Percentiles rank a stretch among this genome's conserved stretches.
Evolutionary conservation across 2,888 invertebrate species (phyloP).

Genomic region (Geophilus truncorum): DNA sequence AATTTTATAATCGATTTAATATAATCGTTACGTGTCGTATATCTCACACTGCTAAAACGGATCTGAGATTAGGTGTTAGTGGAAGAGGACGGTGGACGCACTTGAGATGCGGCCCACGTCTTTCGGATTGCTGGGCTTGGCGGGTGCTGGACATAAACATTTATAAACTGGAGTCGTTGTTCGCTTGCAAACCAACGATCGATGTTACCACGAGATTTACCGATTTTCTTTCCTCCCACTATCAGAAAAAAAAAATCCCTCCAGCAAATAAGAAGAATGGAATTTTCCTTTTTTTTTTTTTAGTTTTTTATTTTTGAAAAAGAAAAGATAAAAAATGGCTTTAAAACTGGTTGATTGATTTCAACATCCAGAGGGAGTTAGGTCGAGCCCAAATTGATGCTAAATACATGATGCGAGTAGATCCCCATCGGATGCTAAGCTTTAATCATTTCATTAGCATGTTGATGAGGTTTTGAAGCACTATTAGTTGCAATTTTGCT

Average conservation of each 20-base stretch:
- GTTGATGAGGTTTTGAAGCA: conserved; percentile 14
- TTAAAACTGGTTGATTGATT: not conserved
- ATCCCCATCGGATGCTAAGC: conserved; percentile 1
- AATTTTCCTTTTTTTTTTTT: not conserved
- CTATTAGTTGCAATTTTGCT: conserved; percentile 24
- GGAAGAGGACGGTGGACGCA: not conserved
- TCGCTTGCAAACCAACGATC: conserved; percentile 33
- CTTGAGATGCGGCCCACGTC: conserved; percentile 31
- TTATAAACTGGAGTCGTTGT: conserved; percentile 35
- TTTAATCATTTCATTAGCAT: conserved; percentile 25
- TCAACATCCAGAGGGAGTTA: not conserved
- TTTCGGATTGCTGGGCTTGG: conserved; percentile 29
- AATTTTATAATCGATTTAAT: no score
- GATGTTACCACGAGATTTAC: conserved; percentile 4
- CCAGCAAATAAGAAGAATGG: not conserved
- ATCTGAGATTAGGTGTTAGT: not conserved
- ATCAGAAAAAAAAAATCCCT: not conserved
- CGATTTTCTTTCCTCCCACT: not conserved
- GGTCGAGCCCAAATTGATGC: not conserved
- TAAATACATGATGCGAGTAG: not conserved
- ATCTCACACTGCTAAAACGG: not conserved
- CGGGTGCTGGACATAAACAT: conserved; percentile 35
- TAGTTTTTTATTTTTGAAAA: not conserved
- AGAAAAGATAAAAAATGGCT: not conserved
- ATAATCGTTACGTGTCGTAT: no score